Evolutionary conservation across 37 sponge, comb jelly and placozoan genomes (phyloP), one percentile per base, ranked within the genome.

Genomic region (Eunapius fragilis): DNA sequence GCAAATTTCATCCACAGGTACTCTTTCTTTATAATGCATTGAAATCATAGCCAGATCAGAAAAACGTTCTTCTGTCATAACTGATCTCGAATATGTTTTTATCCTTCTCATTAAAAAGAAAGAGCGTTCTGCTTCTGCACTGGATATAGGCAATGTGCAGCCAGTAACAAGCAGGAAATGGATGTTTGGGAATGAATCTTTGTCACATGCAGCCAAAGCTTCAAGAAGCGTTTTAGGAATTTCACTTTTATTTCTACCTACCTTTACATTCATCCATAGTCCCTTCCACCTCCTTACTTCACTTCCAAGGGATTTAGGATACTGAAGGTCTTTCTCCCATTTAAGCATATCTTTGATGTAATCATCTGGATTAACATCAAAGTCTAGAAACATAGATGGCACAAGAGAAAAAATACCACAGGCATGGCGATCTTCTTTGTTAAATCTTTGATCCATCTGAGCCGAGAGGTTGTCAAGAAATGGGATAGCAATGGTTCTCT

Each of bases 1-100:
- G 35, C 41, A 83, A 47, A 87, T 49, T 10, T 87, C 82, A 41
- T 86, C 87, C 4, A 71, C 75, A 33, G 88, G 82, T 58, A 87
- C 36, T 37, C 76, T 28, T 31, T 28, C 58, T 24, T 82, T 24
- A 37, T 87, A 87, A 47, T 83, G 74, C 82, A 87, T 87, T 2
- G 88, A 84, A 9, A 87, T 87, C 67, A 82, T 75, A 36, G 82
- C 82, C n/a, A 87, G 74, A 71, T 87, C 82, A 38, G 88, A 80
- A 19, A 87, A 31, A 5, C 58, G 47, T 6, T 72, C 82, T 35
- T 85, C 82, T 34, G 75, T 71, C 48, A 87, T 28, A 24, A 82
- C 74, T 14, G 87, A 86, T 58, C 87, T 82, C 3, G 87, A 31
- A 34, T 86, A 86, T 28, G 81, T 82, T 72, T 86, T 84, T 0